Base-by-base conservation (phyloP, 2,113 vertebrate genomes). In the Cavia aperea region DNA sequence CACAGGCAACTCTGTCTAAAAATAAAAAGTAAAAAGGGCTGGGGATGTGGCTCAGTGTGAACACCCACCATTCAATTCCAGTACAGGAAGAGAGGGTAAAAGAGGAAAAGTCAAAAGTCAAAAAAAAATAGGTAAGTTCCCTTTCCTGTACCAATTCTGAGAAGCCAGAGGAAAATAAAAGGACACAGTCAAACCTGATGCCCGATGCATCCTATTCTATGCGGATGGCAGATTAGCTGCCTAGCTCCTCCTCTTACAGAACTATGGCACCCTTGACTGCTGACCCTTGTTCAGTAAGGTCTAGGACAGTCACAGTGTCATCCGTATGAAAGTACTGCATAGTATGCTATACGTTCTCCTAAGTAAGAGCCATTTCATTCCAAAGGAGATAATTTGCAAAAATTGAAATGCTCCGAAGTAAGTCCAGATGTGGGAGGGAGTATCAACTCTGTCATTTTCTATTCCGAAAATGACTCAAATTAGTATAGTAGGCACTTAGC, bases 391-490 rank as follows among this genome's bases (percentile, higher is more conserved):
- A 84, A 68, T 65, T 21, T 3, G 65, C 18, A n/a, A 4, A 81
- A 62, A 88, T 14, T 21, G n/a, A 33, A 93, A 90, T 62, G 54
- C 43, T 86, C 54, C 19, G 31, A 43, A 36, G 29, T 89, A 43
- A 36, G 29, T 89, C 23, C 31, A 43, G 36, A 63, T 46, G 36
- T 15, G n/a, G 46, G 15, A 70, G 16, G 60, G 68, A 86, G 10
- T 24, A 54, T 84, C 56, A 23, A 68, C 31, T 49, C 78, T 58
- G 26, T 56, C 36, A 93, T 24, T 85, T 94, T 81, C 60, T 43
- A 90, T 68, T 90, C 31, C 70, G 51, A 88, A 88, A 94, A 85
- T 73, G 70, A 90, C 10, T 86, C 56, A 72, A 31, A 70, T 81
- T 92, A 77, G 60, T 88, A 33, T 65, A 85, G 43, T 77, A 70